Evolutionary conservation across 1,140 invertebrate species (phyloP).

Genomic region (Saccostrea cuccullata): DNA sequence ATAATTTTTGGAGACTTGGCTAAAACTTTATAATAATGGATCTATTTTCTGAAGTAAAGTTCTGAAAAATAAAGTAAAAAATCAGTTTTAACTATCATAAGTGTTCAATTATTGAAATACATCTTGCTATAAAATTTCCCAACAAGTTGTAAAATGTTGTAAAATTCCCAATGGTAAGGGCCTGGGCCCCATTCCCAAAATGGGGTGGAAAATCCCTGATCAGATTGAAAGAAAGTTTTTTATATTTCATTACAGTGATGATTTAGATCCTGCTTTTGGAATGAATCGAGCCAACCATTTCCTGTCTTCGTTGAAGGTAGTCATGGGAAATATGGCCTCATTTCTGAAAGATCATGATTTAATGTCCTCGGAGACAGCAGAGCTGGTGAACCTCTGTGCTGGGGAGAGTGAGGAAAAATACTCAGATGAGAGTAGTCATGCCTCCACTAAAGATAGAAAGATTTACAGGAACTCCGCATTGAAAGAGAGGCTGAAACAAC

Average conservation of each 20-base stretch:
- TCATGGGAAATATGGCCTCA: conserved; percentile 15
- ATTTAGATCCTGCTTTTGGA: conserved; percentile 12
- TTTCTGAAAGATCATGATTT: conserved; percentile 20
- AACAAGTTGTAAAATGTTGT: no score
- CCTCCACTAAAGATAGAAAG: background rate
- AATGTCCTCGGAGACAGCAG: background rate
- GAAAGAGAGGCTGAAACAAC: background rate
- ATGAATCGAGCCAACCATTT: conserved; percentile 11
- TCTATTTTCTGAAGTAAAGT: no score
- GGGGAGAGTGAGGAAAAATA: background rate
- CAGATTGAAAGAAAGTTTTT: background rate
- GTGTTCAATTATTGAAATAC: no score
- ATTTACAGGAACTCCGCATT: background rate
- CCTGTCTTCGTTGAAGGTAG: background rate
- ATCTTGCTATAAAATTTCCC: no score
- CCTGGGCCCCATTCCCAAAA: no score
- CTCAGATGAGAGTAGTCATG: background rate
- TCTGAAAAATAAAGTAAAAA: no score
- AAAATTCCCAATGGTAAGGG: no score
- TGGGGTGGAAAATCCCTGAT: no score
- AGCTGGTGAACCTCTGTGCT: background rate
- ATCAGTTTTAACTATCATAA: no score
- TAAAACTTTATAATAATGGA: no score
- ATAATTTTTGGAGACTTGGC: no score
- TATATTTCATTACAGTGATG: background rate